Evolutionary conservation across 2,113 vertebrate species (phyloP).

Genomic region (Porphyrio hochstetteri): DNA sequence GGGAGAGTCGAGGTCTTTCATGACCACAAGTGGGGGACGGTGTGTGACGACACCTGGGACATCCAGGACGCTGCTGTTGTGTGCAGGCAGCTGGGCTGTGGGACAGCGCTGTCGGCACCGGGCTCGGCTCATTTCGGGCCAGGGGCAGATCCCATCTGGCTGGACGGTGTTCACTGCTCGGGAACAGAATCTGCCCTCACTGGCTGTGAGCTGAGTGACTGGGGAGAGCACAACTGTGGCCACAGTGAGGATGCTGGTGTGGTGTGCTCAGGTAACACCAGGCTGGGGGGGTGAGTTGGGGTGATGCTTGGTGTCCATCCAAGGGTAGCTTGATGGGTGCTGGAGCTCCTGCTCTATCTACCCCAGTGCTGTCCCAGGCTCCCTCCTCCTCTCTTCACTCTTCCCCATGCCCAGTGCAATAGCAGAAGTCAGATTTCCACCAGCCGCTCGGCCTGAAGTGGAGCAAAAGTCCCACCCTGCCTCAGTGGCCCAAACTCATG

Average conservation of each 20-base stretch:
- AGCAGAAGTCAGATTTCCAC: not conserved
- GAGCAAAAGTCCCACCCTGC: not conserved
- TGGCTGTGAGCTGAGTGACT: not conserved
- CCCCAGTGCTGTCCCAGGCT: not conserved
- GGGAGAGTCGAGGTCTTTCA: not conserved
- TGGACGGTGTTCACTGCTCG: not conserved
- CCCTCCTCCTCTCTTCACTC: not conserved
- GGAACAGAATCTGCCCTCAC: not conserved
- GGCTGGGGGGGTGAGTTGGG: not conserved
- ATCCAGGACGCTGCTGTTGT: not conserved
- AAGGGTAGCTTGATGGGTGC: not conserved
- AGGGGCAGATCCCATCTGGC: not conserved
- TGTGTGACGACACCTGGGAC: not conserved
- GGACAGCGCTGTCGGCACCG: not conserved
- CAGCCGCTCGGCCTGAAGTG: not conserved
- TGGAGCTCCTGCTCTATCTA: not conserved
- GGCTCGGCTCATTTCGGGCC: not conserved
- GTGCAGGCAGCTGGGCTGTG: slow-evolving; percentile 67
- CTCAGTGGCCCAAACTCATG: not conserved
- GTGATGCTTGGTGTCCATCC: too few relatives aligned
- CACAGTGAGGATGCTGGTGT: not conserved
- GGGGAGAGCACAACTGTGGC: not conserved
- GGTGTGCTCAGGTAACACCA: not conserved
- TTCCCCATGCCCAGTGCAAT: not conserved
- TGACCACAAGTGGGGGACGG: not conserved